These are phyloP conservation scores for Perithous albicinctus DNA, from an alignment of 2,888 invertebrate genomes.

Conservation along the genomic window DNA sequence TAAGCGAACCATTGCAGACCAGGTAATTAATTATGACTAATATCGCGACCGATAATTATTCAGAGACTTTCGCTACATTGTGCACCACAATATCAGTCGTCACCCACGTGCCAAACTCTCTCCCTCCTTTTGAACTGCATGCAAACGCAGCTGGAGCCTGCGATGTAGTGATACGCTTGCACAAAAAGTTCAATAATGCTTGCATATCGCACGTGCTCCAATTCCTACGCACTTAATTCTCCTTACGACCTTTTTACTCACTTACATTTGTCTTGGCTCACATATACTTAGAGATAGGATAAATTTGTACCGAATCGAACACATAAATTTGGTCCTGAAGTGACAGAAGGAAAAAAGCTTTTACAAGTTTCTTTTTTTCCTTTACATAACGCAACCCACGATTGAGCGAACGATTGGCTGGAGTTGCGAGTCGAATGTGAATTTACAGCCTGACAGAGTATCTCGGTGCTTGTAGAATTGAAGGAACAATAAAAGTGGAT, in stretches of 20 bases:
- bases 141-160: background rate
- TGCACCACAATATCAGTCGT: background rate
- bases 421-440: background rate
- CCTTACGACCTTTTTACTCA: constrained; percentile 30
- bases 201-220: constrained; percentile 17
- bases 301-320: constrained; percentile 29
- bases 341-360: constrained; percentile 18
- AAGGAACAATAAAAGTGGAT: constrained; percentile 68
- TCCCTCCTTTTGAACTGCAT: background rate
- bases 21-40: constrained; percentile 75
- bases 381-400: constrained; percentile 21
- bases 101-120: constrained; percentile 18
- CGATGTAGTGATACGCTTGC: background rate
- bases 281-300: background rate
- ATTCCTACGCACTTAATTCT: constrained; percentile 44
- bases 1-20: background rate
- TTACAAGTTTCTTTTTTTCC: constrained; percentile 16
- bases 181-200: constrained; percentile 36
- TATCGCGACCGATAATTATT: constrained; percentile 69
- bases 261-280: background rate
- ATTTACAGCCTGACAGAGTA: constrained; percentile 36
- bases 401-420: constrained; percentile 30
- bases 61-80: background rate
- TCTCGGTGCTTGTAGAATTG: constrained; percentile 19
- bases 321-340: constrained; percentile 16